These are phyloP conservation scores for Leptopilina clavipes DNA, from an alignment of 1,140 invertebrate species.

Conservation along the genomic window DNA sequence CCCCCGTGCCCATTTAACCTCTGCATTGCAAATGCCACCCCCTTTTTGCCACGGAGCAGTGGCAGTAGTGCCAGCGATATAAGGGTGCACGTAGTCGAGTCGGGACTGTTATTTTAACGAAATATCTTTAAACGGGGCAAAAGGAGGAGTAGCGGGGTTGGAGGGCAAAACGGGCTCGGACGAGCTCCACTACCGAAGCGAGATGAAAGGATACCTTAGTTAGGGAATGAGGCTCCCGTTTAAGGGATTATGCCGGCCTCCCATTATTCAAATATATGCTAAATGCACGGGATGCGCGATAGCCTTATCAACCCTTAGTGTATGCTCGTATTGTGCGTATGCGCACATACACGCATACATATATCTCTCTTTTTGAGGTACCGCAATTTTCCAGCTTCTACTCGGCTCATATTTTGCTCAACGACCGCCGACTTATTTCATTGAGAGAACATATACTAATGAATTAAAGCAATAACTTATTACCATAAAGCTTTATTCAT, in stretches of 20 bases:
- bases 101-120: slow-evolving; percentile 75
- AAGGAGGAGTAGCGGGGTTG: slow-evolving; percentile 44
- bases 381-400: slow-evolving; percentile 20
- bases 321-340: slow-evolving; percentile 41
- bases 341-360: slow-evolving; percentile 13
- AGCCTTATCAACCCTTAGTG: slow-evolving; percentile 72
- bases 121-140: slow-evolving; percentile 74
- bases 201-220: slow-evolving; percentile 75
- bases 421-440: background rate
- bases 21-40: slow-evolving; percentile 76
- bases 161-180: slow-evolving; percentile 51
- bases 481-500: too few relatives aligned
- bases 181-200: slow-evolving; percentile 56
- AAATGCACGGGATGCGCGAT: slow-evolving; percentile 73
- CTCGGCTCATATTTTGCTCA: background rate
- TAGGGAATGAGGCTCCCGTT: slow-evolving; percentile 73
- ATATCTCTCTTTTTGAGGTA: background rate
- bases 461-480: too few relatives aligned
- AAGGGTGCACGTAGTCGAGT: slow-evolving; percentile 53
- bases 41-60: slow-evolving; percentile 63
- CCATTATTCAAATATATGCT: slow-evolving; percentile 76
- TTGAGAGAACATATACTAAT: too few relatives aligned
- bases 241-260: slow-evolving; percentile 73
- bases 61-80: slow-evolving; percentile 44
- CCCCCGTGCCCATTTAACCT: slow-evolving; percentile 73